Evolutionary conservation across 2,797 vertebrate species (phyloP).

Genomic region (Molossus alvarezi): DNA sequence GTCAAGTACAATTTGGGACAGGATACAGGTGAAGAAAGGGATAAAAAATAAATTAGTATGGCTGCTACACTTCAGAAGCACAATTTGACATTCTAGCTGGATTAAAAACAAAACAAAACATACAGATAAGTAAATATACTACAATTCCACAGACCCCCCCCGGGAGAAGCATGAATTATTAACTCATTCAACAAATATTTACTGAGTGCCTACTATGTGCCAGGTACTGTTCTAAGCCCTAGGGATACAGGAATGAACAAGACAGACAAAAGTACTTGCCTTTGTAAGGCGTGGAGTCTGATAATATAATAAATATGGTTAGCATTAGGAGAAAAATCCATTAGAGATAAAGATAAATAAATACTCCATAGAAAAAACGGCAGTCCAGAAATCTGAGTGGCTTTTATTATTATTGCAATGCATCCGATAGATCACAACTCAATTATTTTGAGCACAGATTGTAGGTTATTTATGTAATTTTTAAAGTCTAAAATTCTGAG

Average conservation of each 20-base stretch:
- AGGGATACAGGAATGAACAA: constrained; percentile 9
- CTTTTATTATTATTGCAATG: constrained; percentile 71
- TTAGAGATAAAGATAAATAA: constrained; percentile 51
- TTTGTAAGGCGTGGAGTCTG: constrained; percentile 17
- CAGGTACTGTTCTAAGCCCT: constrained; percentile 50
- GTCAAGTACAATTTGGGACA: constrained; percentile 14
- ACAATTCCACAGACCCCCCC: background rate
- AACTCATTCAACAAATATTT: constrained; percentile 63
- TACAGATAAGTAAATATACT: constrained; percentile 30
- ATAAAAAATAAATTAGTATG: background rate
- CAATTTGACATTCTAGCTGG: constrained; percentile 33
- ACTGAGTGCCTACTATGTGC: constrained; percentile 27
- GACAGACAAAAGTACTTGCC: constrained; percentile 37
- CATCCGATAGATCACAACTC: constrained; percentile 61
- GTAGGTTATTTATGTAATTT: constrained; percentile 77
- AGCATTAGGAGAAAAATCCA: constrained; percentile 62
- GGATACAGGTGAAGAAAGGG: background rate
- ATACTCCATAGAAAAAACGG: constrained; percentile 63
- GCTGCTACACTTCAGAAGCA: background rate
- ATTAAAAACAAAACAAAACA: background rate
- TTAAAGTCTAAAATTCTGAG: constrained; percentile 74
- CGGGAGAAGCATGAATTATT: constrained; percentile 52
- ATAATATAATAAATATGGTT: constrained; percentile 23
- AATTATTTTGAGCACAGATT: constrained; percentile 74
- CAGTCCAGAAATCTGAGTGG: constrained; percentile 58